Percentiles rank a stretch among this genome's conserved stretches.
These are phyloP conservation scores for Halocaridina rubra DNA, from an alignment of 2,888 invertebrate genomes.

Conservation along the genomic window DNA sequence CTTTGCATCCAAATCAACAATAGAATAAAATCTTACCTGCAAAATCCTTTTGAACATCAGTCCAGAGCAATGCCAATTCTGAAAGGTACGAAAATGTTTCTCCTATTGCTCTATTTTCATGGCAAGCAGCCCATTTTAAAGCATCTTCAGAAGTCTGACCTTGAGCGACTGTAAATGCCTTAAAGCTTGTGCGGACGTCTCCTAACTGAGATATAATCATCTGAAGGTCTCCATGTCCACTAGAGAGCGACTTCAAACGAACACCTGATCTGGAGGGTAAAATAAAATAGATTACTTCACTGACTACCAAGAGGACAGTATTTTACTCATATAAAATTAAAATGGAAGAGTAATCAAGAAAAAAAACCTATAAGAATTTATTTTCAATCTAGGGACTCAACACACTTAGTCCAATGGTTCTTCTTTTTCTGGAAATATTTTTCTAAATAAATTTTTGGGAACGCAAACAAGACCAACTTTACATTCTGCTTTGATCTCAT, in stretches of 20 bases:
- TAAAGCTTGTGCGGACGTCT: conserved; percentile 69
- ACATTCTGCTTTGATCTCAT: too few species aligned
- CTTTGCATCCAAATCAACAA: too few species aligned
- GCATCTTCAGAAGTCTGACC: conserved; percentile 70
- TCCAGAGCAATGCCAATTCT: conserved; percentile 70
- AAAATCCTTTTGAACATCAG: conserved; percentile 71
- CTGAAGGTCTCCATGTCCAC: conserved; percentile 70
- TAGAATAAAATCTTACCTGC: conserved; percentile 67
- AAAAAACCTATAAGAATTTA: too few species aligned
- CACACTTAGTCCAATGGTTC: too few species aligned
- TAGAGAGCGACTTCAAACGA: conserved; percentile 69
- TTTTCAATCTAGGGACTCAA: too few species aligned
- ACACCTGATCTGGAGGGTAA: conserved; percentile 69
- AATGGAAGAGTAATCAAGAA: too few species aligned
- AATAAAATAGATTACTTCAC: background rate
- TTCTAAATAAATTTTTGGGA: too few species aligned
- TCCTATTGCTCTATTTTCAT: conserved; percentile 70
- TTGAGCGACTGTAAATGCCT: conserved; percentile 70
- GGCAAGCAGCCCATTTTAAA: conserved; percentile 68
- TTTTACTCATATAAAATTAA: too few species aligned
- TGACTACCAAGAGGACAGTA: too few species aligned
- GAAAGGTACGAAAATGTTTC: conserved; percentile 70
- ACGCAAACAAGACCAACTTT: too few species aligned
- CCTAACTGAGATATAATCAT: conserved; percentile 71
- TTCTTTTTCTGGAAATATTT: too few species aligned